Conservation (phyloP, 2,888 invertebrate genomes). For the Heliconius sara region DNA sequence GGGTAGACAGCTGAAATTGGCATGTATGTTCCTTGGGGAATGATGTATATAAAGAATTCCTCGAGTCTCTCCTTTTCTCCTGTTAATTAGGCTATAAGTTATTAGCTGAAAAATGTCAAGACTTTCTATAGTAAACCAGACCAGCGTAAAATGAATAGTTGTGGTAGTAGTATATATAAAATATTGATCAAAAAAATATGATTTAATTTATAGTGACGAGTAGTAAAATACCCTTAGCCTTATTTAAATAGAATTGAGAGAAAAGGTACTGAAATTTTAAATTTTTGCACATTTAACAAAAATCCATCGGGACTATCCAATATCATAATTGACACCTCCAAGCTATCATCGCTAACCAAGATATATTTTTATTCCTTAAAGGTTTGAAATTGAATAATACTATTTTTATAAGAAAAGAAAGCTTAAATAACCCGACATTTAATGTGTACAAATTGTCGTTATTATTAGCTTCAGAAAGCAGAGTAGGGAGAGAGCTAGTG, state of each 20-base stretch:
- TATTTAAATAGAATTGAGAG: neutral
- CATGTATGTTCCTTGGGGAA: no score
- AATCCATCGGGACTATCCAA: slow-evolving; percentile 12
- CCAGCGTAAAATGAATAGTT: no score
- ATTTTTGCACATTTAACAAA: neutral
- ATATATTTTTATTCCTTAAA: slow-evolving; percentile 6
- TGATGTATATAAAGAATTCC: no score
- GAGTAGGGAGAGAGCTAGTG: neutral
- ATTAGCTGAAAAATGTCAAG: no score
- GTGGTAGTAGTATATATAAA: no score
- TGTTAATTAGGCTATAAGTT: no score
- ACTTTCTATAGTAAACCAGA: no score
- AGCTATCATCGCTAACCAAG: slow-evolving; percentile 7
- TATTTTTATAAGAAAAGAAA: neutral
- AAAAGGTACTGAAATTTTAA: neutral
- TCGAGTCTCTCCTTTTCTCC: no score
- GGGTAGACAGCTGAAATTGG: no score
- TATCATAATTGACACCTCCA: slow-evolving; percentile 37
- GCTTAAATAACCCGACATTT: neutral
- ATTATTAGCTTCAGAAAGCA: no score
- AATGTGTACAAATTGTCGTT: neutral
- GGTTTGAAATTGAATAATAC: neutral
- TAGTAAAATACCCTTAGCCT: neutral
- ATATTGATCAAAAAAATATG: no score
- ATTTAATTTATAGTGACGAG: no score